Percentiles rank a stretch among this genome's conserved stretches.
phyloP scores from a whole-genome alignment of 2,888 invertebrate genomes.

The Parochlus steinenii region DNA sequence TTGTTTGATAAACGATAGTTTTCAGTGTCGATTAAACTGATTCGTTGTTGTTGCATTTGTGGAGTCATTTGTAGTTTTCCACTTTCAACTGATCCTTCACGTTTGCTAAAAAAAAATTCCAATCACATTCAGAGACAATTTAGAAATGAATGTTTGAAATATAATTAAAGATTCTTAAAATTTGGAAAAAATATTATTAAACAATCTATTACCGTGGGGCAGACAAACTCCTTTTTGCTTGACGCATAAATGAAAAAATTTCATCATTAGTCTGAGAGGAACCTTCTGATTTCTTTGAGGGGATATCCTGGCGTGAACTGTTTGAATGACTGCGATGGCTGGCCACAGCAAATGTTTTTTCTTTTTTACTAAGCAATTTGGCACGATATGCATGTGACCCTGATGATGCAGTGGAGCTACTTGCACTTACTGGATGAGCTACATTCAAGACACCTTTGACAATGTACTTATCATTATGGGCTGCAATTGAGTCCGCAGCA shows the following conservation, averaged over 20 bases:
- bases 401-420: conserved; percentile 4
- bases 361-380: conserved; percentile 14
- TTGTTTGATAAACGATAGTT: conserved; percentile 8
- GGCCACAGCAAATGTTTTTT: conserved; percentile 23
- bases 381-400: conserved; percentile 11
- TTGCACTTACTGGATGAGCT: conserved; percentile 4
- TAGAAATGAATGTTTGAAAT: too few species aligned
- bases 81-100: conserved; percentile 26
- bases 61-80: conserved; percentile 17
- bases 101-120: conserved; percentile 9
- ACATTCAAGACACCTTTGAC: conserved; percentile 9
- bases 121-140: too few species aligned
- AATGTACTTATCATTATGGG: conserved; percentile 4
- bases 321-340: conserved; percentile 40
- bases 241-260: conserved; percentile 20
- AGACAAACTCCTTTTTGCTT: conserved; percentile 25
- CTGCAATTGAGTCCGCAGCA: too few species aligned
- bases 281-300: conserved; percentile 26
- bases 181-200: not conserved
- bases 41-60: conserved; percentile 10
- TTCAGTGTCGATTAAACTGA: conserved; percentile 5
- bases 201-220: conserved; percentile 21
- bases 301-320: too few species aligned
- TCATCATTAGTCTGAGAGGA: conserved; percentile 12
- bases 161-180: too few species aligned